A percentile compares a stretch with the other conserved stretches of the same genome.
These are phyloP conservation scores for Chloroceryle amazona DNA, from an alignment of 2,797 vertebrate genomes.

Conservation along the genomic window DNA sequence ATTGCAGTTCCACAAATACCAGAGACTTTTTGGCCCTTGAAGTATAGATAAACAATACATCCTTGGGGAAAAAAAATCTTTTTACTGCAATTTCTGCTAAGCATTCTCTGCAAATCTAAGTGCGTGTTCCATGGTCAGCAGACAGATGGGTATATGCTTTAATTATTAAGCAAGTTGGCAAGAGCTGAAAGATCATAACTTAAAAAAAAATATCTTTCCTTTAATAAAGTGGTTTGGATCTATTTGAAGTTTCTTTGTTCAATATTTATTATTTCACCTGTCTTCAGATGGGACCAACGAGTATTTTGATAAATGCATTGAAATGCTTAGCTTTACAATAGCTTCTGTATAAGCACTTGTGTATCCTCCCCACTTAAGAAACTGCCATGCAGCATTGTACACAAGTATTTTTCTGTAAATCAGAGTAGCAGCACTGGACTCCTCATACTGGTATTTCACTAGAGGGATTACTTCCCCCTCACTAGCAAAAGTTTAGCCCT, in stretches of 20 bases:
- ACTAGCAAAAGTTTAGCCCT: not conserved
- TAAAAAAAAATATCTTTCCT: not conserved
- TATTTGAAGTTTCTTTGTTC: not conserved
- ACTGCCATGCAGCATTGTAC: not conserved
- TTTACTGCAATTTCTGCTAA: not conserved
- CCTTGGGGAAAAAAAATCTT: not conserved
- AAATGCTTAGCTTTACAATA: not conserved
- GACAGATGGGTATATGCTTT: not conserved
- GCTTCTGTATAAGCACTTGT: not conserved
- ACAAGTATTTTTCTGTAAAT: not conserved
- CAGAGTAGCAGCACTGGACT: not conserved
- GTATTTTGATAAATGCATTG: not conserved
- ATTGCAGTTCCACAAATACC: not conserved
- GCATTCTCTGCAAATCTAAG: not conserved
- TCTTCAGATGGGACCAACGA: not conserved
- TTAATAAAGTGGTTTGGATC: not conserved
- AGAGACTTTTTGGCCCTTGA: not conserved
- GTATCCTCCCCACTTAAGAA: not conserved
- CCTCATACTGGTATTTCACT: not conserved
- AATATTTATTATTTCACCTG: slow-evolving; percentile 28
- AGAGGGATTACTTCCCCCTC: not conserved
- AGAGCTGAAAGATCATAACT: not conserved
- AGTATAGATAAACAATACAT: not conserved
- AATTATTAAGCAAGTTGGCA: slow-evolving; percentile 60
- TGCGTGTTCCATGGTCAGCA: not conserved